Evolutionary conservation across 2,888 invertebrate genomes (phyloP), one percentile per base, ranked within the genome.

Genomic region (Andricus curvator): DNA sequence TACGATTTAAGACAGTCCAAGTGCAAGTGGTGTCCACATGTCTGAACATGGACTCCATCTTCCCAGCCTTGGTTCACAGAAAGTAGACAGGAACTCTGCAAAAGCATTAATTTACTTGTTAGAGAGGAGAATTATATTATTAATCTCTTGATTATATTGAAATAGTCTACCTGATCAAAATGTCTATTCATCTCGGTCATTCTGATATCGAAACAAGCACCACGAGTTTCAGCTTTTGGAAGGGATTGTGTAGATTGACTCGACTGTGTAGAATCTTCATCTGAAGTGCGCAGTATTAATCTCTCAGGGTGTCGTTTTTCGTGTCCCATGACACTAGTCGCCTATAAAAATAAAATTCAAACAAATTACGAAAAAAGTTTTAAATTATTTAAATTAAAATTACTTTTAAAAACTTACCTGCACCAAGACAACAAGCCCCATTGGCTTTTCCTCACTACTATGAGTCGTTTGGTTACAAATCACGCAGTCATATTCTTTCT

Each of bases 21-120:
- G 94, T 99, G 99, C 81, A 99, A 95, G 93, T 98, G 98, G 93
- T 99, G 99, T 0, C 99, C 99, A 94, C 99, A 99, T 2, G 99
- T 97, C 93, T 97, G 97, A 78, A 98, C 97, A 93, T 97, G 97
- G 78, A 99, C 97, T 78, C 99, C 99, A 84, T 97, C 97, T 93
- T 97, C 97, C 96, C 97, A 97, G 5, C 97, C 97, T 88, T 96
- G 95, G 91, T 96, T 97, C 81, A 97, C 95, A 3, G 96, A 95
- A 62, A 96, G 92, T 89, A 96, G 94, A 97, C 97, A 97, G 1
- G 97, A 97, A 88, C 95, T 95, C 95, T 95, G 91, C 9, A 80
- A 83, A 51, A 33, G 22, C 17, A 81, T 25, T 41, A 22, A 56
- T 22, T 37, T 22, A 15, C n/a, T 51, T 11, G 29, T 29, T 29